phyloP scores from a whole-genome alignment of 2,888 invertebrate genomes.

The Lysandra bellargus region DNA sequence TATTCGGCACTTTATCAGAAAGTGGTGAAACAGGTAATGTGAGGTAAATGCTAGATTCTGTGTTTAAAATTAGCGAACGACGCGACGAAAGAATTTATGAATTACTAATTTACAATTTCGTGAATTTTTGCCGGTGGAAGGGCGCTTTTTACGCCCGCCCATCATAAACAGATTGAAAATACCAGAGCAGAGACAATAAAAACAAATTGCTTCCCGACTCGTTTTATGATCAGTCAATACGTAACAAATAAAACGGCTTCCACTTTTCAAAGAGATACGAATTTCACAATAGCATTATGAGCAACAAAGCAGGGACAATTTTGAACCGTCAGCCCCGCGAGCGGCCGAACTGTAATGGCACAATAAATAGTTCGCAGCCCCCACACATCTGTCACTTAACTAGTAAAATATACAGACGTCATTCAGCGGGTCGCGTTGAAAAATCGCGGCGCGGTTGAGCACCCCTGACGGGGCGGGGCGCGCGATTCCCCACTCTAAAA shows the following conservation, averaged over 20 bases:
- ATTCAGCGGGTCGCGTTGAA: slow-evolving; percentile 71
- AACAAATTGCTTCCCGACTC: slow-evolving; percentile 62
- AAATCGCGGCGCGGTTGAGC: slow-evolving; percentile 66
- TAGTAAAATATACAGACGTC: slow-evolving; percentile 80
- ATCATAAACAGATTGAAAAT: slow-evolving; percentile 75
- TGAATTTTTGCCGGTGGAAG: slow-evolving; percentile 34
- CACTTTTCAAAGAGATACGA: slow-evolving; percentile 50
- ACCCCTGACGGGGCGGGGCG: slow-evolving; percentile 57
- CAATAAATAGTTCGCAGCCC: slow-evolving; percentile 78
- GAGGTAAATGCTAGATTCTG: too few relatives aligned
- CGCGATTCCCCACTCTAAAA: slow-evolving; percentile 40
- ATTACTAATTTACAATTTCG: slow-evolving; percentile 23
- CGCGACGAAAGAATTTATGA: neutral
- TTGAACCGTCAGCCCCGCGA: slow-evolving; percentile 70
- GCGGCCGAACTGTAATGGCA: slow-evolving; percentile 72
- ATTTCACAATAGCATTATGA: slow-evolving; percentile 53
- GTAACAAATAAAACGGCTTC: slow-evolving; percentile 59
- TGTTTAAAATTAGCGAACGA: neutral
- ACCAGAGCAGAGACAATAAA: slow-evolving; percentile 63
- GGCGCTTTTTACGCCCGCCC: slow-evolving; percentile 51
- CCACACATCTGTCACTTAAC: slow-evolving; percentile 78
- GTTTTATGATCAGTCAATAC: slow-evolving; percentile 66
- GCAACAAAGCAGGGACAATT: slow-evolving; percentile 60
- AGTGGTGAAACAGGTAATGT: too few relatives aligned
- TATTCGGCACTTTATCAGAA: too few relatives aligned